These are phyloP conservation scores for Danaus melanippus DNA, from an alignment of 1,140 invertebrate species.

Conservation along the genomic window DNA sequence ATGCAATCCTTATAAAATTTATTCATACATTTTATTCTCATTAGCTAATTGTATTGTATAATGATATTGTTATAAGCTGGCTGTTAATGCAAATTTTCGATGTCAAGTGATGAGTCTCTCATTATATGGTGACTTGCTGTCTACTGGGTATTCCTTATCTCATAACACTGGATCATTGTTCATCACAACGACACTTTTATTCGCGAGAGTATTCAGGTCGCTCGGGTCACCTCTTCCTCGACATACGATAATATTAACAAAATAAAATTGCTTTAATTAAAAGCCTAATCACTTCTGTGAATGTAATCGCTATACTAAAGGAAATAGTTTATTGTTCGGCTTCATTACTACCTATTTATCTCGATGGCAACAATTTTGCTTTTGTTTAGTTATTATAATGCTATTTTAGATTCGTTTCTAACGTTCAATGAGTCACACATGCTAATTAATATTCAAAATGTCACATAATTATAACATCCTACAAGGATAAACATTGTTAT, in stretches of 20 bases:
- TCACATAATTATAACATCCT: too few relatives aligned
- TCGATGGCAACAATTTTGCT: constrained; percentile 6
- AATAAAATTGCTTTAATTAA: constrained; percentile 54
- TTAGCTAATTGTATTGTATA: not conserved
- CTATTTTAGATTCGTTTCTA: too few relatives aligned
- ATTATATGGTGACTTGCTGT: constrained; percentile 54
- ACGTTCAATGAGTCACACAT: too few relatives aligned
- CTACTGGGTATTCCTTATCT: constrained; percentile 44
- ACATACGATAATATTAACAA: constrained; percentile 37
- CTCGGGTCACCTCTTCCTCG: constrained; percentile 45
- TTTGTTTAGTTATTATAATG: too few relatives aligned
- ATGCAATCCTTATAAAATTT: too few relatives aligned
- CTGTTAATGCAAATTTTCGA: too few relatives aligned
- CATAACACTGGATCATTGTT: constrained; percentile 31
- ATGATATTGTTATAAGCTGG: too few relatives aligned
- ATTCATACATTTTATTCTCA: too few relatives aligned
- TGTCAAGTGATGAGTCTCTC: constrained; percentile 1
- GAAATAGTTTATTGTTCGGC: constrained; percentile 37
- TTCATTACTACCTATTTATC: constrained; percentile 22
- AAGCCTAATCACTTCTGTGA: constrained; percentile 37
- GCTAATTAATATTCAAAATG: too few relatives aligned
- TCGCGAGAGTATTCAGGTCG: constrained; percentile 35
- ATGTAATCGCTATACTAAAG: constrained; percentile 39
- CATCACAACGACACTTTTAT: constrained; percentile 42
- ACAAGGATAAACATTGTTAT: too few relatives aligned